Evolutionary conservation across 2,113 vertebrate species (phyloP).

Genomic region (Phainopepla nitens): DNA sequence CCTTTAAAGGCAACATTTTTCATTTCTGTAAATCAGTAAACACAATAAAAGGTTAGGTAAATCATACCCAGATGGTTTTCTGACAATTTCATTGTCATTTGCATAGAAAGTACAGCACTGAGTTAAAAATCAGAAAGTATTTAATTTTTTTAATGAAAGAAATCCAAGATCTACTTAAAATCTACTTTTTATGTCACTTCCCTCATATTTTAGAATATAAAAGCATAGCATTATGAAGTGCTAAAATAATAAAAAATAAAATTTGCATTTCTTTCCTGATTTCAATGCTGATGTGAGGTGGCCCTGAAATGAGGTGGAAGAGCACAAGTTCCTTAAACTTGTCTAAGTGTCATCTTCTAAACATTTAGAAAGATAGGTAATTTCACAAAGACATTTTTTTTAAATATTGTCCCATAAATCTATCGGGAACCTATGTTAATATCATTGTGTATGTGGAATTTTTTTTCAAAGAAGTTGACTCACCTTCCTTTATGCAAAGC

Average conservation of each 20-base stretch:
- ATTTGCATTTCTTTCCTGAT: neutral
- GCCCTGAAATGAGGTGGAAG: neutral
- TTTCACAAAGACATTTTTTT: neutral
- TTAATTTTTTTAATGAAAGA: neutral
- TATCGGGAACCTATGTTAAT: neutral
- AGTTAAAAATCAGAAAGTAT: neutral
- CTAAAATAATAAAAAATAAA: neutral
- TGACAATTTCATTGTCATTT: neutral
- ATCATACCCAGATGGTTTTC: neutral
- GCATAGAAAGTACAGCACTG: neutral
- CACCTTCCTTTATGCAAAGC: neutral
- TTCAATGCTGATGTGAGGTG: neutral
- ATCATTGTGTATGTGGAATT: neutral
- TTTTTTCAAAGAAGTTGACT: neutral
- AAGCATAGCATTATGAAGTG: neutral
- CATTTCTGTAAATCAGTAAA: neutral
- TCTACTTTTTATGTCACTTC: neutral
- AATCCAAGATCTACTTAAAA: neutral
- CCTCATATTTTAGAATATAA: neutral
- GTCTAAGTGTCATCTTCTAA: neutral
- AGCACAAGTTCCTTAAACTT: neutral
- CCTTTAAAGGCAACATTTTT: neutral
- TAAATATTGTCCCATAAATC: neutral
- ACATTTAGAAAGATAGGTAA: neutral
- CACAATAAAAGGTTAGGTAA: neutral